Evolutionary conservation across 1,140 invertebrate species (phyloP).

Genomic region (Neodiprion lecontei): DNA sequence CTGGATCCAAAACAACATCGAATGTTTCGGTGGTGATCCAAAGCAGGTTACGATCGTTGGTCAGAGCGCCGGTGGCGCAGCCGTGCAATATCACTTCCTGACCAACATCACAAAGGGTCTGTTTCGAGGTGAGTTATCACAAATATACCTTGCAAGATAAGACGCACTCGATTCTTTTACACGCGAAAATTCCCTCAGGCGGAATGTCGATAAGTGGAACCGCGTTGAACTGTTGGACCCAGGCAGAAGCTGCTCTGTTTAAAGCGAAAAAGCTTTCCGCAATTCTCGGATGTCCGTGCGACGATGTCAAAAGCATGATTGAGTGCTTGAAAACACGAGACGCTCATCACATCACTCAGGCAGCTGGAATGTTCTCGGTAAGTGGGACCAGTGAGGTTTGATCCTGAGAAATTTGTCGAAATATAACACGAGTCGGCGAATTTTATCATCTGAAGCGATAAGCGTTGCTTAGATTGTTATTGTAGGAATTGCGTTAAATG

Average conservation of each 20-base stretch:
- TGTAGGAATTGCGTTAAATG: not conserved
- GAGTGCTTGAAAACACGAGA: constrained; percentile 73
- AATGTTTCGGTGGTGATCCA: constrained; percentile 63
- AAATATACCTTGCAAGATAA: constrained; percentile 13
- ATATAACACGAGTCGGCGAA: not conserved
- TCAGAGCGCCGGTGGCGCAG: constrained; percentile 63
- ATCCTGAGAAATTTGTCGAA: not conserved
- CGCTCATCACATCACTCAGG: constrained; percentile 61
- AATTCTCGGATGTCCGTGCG: constrained; percentile 73
- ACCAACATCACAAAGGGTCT: constrained; percentile 53
- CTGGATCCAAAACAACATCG: constrained; percentile 67
- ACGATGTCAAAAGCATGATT: constrained; percentile 66
- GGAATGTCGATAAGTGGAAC: constrained; percentile 84
- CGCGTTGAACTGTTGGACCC: constrained; percentile 74
- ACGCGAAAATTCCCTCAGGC: constrained; percentile 61
- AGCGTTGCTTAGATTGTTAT: not conserved
- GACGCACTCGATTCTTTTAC: constrained; percentile 35
- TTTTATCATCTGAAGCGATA: not conserved
- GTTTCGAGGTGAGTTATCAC: constrained; percentile 52
- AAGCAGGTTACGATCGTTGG: constrained; percentile 62
- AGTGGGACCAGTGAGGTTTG: not conserved
- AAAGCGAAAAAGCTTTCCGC: constrained; percentile 72
- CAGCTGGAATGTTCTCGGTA: constrained; percentile 49
- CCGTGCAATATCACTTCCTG: constrained; percentile 69
- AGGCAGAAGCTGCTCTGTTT: constrained; percentile 69